These are phyloP conservation scores for Agelastica alni DNA, from an alignment of 2,888 invertebrate genomes.

Conservation along the genomic window DNA sequence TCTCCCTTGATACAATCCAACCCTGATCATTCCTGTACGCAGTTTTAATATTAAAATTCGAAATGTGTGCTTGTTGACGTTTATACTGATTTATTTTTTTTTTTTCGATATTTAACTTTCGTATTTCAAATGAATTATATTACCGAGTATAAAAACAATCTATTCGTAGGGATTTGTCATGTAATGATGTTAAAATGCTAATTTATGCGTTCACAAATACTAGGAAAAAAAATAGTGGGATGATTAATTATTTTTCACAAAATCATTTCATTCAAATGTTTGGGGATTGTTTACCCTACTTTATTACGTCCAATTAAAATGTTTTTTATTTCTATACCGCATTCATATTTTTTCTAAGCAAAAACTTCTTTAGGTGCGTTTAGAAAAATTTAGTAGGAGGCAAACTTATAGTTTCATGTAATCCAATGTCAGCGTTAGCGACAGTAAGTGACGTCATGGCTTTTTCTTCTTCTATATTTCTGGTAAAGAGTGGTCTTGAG, in stretches of 20 bases:
- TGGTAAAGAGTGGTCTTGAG: too few species aligned
- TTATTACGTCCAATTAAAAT: too few species aligned
- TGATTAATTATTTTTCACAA: neutral
- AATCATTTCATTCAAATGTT: neutral
- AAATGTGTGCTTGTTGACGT: constrained; percentile 16
- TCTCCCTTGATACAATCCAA: neutral
- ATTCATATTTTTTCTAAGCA: too few species aligned
- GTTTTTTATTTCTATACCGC: too few species aligned
- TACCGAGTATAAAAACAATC: constrained; percentile 9
- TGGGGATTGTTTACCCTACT: neutral
- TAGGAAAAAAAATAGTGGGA: neutral
- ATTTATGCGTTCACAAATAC: constrained; percentile 9
- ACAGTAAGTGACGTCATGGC: too few species aligned
- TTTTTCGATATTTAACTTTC: constrained; percentile 17
- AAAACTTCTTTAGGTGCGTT: too few species aligned
- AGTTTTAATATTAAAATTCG: constrained; percentile 10
- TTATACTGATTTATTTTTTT: constrained; percentile 12
- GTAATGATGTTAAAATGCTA: constrained; percentile 16
- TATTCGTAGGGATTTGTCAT: constrained; percentile 11
- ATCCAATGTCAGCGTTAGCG: too few species aligned
- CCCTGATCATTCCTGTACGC: neutral
- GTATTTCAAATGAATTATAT: constrained; percentile 18
- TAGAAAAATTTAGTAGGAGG: too few species aligned
- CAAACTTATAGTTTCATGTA: too few species aligned
- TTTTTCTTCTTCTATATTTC: too few species aligned